Base-by-base conservation (phyloP, 2,113 vertebrate genomes). In the Grammatotria lemairii region DNA sequence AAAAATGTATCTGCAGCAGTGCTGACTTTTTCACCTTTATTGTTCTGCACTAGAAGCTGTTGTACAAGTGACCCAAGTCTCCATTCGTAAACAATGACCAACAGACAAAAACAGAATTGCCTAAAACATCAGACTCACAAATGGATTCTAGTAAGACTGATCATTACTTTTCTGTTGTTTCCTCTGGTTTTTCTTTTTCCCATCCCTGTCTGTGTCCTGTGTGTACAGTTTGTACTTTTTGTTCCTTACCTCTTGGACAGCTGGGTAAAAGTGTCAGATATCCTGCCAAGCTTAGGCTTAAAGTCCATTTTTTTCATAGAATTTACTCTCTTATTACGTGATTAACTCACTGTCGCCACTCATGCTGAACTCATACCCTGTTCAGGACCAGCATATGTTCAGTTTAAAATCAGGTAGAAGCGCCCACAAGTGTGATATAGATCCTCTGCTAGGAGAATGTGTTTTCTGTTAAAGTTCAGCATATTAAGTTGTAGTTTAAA, bases 361-460 rank as follows among this genome's bases (percentile, higher is more conserved):
- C 8, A 0, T 40, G 11, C 63, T 40, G 63, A 68, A 40, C 0
- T 68, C 11, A 0, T 68, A 1, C 11, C 33, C 63, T 5, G 11
- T 21, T 68, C 33, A 13, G 11, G 19, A 40, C 63, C 33, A 68
- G 19, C 19, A 19, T 40, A 40, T 68, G 19, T 40, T 40, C 33
- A 0, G 19, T 40, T 68, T 68, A 68, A 68, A 68, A 68, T 68
- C 63, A 40, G 35, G 33, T 8, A 40, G 63, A 68, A 68, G 35
- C 1, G 2, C 35, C 19, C 19, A 21, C 0, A 21, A 40, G 19
- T 40, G 63, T 5, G 33, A 68, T 40, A 40, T 21, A 68, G 60
- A 21, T 68, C 63, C 19, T 68, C 11, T 21, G 19, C 63, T 0
- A 40, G 63, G 63, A 0, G 2, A 14, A 40, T 21, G 12, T 26